phyloP scores from a whole-genome alignment of 2,113 vertebrate genomes.

The Erpornis zantholeuca region DNA sequence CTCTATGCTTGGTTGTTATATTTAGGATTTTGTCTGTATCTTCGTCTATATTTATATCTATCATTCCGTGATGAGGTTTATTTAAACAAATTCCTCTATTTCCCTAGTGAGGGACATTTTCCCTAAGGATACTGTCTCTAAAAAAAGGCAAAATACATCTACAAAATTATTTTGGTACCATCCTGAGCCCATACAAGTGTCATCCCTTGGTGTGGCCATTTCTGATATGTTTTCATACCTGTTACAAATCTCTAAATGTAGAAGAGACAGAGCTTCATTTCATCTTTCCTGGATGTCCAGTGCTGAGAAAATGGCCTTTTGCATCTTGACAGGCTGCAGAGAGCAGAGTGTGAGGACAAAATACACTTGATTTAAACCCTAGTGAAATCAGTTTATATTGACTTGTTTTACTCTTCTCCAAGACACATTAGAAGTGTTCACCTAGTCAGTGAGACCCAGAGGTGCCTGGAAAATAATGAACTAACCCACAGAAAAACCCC shows the following conservation, averaged over 20 bases:
- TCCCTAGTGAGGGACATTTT: background rate
- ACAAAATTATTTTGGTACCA: background rate
- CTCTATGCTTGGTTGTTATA: background rate
- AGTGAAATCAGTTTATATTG: background rate
- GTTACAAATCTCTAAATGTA: background rate
- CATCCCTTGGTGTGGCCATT: background rate
- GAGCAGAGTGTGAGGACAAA: background rate
- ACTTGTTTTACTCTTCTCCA: background rate
- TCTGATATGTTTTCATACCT: background rate
- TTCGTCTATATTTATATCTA: background rate
- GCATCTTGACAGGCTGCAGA: background rate
- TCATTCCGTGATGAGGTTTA: background rate
- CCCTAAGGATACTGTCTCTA: background rate
- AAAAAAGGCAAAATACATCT: background rate
- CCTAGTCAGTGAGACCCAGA: background rate
- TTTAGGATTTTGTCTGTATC: background rate
- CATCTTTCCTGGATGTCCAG: background rate
- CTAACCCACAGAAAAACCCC: background rate
- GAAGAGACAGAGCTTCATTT: background rate
- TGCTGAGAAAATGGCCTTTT: background rate
- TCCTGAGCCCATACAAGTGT: background rate
- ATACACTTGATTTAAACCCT: background rate
- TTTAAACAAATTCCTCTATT: background rate
- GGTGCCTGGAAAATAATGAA: background rate
- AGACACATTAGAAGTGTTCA: background rate